phyloP scores from a whole-genome alignment of 2,113 vertebrate species.

The Phylloscopus whistleri region DNA sequence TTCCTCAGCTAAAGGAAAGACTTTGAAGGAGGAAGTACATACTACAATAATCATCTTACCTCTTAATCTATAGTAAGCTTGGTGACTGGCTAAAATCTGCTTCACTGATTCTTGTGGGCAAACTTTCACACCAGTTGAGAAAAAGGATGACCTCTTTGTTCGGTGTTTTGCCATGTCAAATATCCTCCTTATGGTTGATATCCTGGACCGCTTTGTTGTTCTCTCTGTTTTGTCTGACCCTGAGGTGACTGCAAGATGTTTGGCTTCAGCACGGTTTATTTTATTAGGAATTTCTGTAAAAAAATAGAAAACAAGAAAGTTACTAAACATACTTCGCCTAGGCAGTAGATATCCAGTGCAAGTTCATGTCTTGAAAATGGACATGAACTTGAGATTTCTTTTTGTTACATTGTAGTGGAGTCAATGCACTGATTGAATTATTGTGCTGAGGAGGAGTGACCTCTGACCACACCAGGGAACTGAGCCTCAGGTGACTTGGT shows the following conservation, averaged over 20 bases:
- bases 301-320: neutral
- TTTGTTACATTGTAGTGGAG: neutral
- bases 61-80: conserved; percentile 88
- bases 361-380: neutral
- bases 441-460: neutral
- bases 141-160: conserved; percentile 81
- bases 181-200: conserved; percentile 71
- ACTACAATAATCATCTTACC: conserved; percentile 70
- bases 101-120: conserved; percentile 85
- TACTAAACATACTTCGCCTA: neutral
- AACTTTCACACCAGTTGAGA: conserved; percentile 82
- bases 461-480: neutral
- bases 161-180: conserved; percentile 73
- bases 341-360: neutral
- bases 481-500: neutral
- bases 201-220: conserved; percentile 65
- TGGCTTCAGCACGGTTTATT: conserved; percentile 66
- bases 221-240: conserved; percentile 60
- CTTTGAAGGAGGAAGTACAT: neutral
- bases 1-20: neutral
- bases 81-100: conserved; percentile 86
- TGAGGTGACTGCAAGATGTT: conserved; percentile 54
- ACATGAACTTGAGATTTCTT: neutral
- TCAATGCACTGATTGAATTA: neutral
- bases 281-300: conserved; percentile 65